Conservation (phyloP, 2,888 invertebrate genomes). For the Xestia ashworthii region DNA sequence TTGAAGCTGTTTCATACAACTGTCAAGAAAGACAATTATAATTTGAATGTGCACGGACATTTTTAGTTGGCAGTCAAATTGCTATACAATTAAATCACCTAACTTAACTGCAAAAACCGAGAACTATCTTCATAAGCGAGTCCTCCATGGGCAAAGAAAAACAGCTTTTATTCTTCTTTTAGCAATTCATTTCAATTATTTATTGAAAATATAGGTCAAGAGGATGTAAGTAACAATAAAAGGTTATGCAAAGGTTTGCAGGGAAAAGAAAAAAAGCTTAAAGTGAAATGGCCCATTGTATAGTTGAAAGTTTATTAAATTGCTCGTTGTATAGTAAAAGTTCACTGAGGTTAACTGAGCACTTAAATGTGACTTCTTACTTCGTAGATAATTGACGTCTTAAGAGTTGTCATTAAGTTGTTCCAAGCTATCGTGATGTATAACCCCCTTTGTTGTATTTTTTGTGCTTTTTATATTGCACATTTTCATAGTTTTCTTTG, state of each 20-base stretch:
- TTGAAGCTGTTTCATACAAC: background rate
- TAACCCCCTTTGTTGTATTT: background rate
- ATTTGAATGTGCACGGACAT: background rate
- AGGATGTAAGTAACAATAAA: conserved; percentile 2
- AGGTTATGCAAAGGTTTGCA: background rate
- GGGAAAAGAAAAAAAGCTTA: background rate
- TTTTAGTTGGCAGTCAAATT: background rate
- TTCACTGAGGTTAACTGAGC: conserved; percentile 18
- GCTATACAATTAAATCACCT: background rate
- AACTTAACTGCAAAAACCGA: background rate
- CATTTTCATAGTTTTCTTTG: background rate
- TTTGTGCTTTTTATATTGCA: background rate
- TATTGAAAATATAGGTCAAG: conserved; percentile 1
- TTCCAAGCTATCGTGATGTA: conserved; percentile 5
- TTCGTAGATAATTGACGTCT: conserved; percentile 12
- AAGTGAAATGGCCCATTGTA: conserved; percentile 1
- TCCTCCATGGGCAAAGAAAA: background rate
- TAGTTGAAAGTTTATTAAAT: background rate
- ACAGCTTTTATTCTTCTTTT: background rate
- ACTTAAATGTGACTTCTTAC: conserved; percentile 23
- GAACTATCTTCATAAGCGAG: background rate
- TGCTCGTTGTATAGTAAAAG: conserved; percentile 9
- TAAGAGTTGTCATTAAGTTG: conserved; percentile 19
- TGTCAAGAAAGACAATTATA: background rate
- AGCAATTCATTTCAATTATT: background rate